Evolutionary conservation across 2,113 vertebrate genomes (phyloP).

Genomic region (Pyrgilauda ruficollis): DNA sequence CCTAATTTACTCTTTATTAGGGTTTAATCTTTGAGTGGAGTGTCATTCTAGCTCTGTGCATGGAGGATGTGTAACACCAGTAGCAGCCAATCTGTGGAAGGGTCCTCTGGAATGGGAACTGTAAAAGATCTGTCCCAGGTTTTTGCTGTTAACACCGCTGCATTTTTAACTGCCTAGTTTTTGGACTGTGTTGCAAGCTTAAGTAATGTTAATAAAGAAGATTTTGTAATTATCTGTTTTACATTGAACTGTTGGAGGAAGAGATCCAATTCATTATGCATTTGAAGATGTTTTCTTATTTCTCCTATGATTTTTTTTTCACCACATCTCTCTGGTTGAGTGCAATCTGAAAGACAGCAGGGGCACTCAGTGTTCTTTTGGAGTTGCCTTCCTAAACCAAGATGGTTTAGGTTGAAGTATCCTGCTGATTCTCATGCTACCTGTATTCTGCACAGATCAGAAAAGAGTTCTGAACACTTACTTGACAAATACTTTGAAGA

Average conservation of each 20-base stretch:
- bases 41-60: not conserved
- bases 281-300: not conserved
- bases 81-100: not conserved
- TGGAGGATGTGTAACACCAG: accelerated
- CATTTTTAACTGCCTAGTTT: not conserved
- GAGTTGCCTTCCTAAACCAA: not conserved
- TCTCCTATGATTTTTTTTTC: not conserved
- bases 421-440: not conserved
- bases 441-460: not conserved
- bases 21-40: not conserved
- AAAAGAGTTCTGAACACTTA: not conserved
- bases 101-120: not conserved
- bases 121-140: not conserved
- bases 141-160: not conserved
- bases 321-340: not conserved
- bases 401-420: not conserved
- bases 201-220: not conserved
- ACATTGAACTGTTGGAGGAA: not conserved
- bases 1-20: not conserved
- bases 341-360: not conserved
- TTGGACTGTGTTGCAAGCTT: not conserved
- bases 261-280: not conserved
- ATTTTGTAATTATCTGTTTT: not conserved
- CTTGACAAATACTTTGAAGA: not conserved
- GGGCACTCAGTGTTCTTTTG: not conserved